phyloP scores from a whole-genome alignment of 2,113 vertebrate genomes.

The Platichthys flesus region DNA sequence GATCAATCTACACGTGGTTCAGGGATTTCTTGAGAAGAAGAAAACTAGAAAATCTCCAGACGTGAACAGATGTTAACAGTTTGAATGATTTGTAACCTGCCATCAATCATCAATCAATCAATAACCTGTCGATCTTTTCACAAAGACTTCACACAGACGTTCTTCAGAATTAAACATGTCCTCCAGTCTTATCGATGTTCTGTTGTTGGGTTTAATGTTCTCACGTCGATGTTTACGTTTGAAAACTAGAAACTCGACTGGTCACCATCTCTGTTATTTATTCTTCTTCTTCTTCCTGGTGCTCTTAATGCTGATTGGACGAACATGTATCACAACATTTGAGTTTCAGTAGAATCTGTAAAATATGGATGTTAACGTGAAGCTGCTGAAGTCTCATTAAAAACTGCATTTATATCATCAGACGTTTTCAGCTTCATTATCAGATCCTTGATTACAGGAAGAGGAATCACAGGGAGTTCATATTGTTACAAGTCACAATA shows the following conservation, averaged over 20 bases:
- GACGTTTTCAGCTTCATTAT: not conserved
- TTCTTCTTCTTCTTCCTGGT: slow-evolving; percentile 42
- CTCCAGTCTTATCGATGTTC: slow-evolving; percentile 13
- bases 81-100: not conserved
- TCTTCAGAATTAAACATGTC: not conserved
- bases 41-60: not conserved
- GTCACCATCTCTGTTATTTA: slow-evolving; percentile 39
- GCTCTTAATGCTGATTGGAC: slow-evolving; percentile 61
- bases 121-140: not conserved
- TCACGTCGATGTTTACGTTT: not conserved
- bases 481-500: no score
- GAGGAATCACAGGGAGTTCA: no score
- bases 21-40: not conserved
- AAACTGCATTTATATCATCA: slow-evolving; percentile 49
- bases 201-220: slow-evolving; percentile 1
- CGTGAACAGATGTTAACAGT: no score
- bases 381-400: slow-evolving; percentile 45
- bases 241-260: not conserved
- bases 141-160: slow-evolving; percentile 10
- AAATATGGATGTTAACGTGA: slow-evolving; percentile 20
- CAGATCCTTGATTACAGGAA: no score
- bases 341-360: slow-evolving; percentile 33
- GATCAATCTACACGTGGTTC: no score
- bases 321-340: slow-evolving; percentile 10
- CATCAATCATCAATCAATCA: not conserved